Conservation (phyloP, 2,113 vertebrate genomes). For the Stegostoma tigrinum region DNA sequence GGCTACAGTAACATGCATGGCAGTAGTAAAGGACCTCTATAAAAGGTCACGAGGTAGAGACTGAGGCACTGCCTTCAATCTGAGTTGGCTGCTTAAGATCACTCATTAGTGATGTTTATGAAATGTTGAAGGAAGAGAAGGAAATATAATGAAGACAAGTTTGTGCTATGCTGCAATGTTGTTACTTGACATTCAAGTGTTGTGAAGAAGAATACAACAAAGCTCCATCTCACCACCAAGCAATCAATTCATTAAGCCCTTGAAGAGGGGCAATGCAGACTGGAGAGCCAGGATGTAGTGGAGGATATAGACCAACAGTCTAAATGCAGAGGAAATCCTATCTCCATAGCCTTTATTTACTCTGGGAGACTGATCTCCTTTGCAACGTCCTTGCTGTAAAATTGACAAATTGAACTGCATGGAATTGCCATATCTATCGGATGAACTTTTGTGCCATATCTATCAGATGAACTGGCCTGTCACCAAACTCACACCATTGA, state of each 20-base stretch:
- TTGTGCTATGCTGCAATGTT: not conserved
- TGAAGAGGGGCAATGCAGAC: not conserved
- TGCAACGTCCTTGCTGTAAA: not conserved
- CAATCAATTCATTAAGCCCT: not conserved
- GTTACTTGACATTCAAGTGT: not conserved
- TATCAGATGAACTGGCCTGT: not conserved
- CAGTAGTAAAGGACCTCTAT: not conserved
- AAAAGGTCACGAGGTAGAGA: not conserved
- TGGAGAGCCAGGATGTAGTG: not conserved
- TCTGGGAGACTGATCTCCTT: not conserved
- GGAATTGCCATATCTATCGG: not conserved
- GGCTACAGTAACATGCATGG: not conserved
- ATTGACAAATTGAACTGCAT: not conserved
- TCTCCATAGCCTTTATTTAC: not conserved
- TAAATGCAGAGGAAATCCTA: not conserved
- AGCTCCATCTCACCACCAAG: not conserved
- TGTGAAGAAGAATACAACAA: not conserved
- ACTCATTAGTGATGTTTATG: not conserved
- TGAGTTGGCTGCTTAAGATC: not conserved
- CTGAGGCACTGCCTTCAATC: not conserved
- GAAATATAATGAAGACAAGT: not conserved
- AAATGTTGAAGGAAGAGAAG: not conserved
- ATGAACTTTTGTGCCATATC: no score
- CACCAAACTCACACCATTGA: not conserved
- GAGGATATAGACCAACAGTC: not conserved